Evolutionary conservation across 2,113 vertebrate species (phyloP).

Genomic region (Thomomys bottae): DNA sequence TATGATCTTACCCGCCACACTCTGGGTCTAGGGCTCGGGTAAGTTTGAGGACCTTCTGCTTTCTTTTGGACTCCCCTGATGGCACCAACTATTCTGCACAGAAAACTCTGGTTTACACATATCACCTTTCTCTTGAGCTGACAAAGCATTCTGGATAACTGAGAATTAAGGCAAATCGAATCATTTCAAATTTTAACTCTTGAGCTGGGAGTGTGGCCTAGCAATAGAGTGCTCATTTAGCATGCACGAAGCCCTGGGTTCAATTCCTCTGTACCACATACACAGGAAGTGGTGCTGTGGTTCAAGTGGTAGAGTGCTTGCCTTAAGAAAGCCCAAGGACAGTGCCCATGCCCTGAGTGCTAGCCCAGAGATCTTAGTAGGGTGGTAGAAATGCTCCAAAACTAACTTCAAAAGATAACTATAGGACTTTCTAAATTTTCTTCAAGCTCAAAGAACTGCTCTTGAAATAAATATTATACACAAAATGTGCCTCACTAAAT

Average conservation of each 20-base stretch:
- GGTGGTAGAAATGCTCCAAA: background rate
- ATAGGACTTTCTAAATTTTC: background rate
- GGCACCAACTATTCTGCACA: background rate
- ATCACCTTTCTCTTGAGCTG: background rate
- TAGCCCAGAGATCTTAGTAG: background rate
- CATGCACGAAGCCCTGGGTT: too few species aligned
- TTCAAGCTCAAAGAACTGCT: background rate
- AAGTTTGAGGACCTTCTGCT: background rate
- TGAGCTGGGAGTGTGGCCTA: too few species aligned
- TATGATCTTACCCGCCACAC: too few species aligned
- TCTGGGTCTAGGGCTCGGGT: background rate
- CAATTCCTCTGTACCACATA: too few species aligned
- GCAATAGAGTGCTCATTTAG: too few species aligned
- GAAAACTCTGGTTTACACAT: background rate
- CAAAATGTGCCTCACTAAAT: background rate
- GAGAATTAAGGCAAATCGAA: background rate
- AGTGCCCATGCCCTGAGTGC: too few species aligned
- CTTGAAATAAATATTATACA: background rate
- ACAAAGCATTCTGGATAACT: slow-evolving; percentile 17
- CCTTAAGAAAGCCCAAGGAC: too few species aligned
- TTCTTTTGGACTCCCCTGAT: background rate
- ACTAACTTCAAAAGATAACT: background rate
- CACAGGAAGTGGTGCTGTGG: too few species aligned
- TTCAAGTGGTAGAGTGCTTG: too few species aligned
- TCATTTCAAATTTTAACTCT: background rate